Percentiles rank a stretch among this genome's conserved stretches.
Conservation (phyloP, 2,797 vertebrate genomes). For the Eospalax fontanierii region DNA sequence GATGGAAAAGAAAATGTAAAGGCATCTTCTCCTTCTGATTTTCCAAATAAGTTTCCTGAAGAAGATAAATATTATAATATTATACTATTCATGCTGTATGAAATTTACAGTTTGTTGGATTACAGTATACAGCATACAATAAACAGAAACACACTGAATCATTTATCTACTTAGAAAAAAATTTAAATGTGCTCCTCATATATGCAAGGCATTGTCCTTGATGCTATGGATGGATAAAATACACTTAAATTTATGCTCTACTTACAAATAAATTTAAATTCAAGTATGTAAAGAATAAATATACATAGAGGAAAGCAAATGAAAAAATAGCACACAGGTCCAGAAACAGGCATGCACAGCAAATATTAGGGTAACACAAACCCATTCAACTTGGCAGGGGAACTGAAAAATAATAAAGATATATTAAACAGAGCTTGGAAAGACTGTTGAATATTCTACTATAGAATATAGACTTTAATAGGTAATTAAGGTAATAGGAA, state of each 20-base stretch:
- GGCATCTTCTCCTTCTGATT: slow-evolving; percentile 88
- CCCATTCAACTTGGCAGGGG: slow-evolving; percentile 14
- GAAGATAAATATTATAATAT: slow-evolving; percentile 72
- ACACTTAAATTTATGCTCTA: slow-evolving; percentile 50
- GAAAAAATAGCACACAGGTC: neutral
- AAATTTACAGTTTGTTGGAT: slow-evolving; percentile 51
- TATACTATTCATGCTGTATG: slow-evolving; percentile 56
- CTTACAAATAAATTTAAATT: slow-evolving; percentile 63
- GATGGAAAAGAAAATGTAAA: slow-evolving; percentile 90
- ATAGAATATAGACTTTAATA: slow-evolving; percentile 42
- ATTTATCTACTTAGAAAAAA: slow-evolving; percentile 16
- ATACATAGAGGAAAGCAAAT: slow-evolving; percentile 44
- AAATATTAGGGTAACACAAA: slow-evolving; percentile 46
- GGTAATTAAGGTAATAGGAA: slow-evolving; percentile 21
- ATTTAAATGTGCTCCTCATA: slow-evolving; percentile 65
- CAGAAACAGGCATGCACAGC: neutral
- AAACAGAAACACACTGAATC: slow-evolving; percentile 41
- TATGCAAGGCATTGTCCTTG: neutral
- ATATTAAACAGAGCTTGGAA: slow-evolving; percentile 57
- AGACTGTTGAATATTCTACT: slow-evolving; percentile 24
- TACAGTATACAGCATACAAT: slow-evolving; percentile 33
- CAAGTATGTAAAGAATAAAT: slow-evolving; percentile 34
- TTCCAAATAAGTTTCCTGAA: slow-evolving; percentile 90
- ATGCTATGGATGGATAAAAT: slow-evolving; percentile 43
- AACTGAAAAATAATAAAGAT: slow-evolving; percentile 58